phyloP scores from a whole-genome alignment of 2,888 invertebrate genomes.

The Ormyrus rosae region DNA sequence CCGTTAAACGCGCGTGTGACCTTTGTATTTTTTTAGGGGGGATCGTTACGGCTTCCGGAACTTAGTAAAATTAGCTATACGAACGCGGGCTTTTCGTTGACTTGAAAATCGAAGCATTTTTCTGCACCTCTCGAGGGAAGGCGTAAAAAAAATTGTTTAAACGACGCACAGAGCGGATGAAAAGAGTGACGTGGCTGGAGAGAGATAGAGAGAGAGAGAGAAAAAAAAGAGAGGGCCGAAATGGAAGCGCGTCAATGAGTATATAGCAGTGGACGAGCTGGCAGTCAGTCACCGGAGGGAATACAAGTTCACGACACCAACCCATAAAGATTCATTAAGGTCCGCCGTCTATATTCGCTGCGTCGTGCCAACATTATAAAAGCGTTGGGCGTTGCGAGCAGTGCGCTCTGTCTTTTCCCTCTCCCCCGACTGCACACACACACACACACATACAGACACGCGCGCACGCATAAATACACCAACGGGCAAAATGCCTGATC shows the following conservation, averaged over 20 bases:
- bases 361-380: slow-evolving; percentile 73
- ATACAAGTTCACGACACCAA: slow-evolving; percentile 76
- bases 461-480: not conserved
- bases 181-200: slow-evolving; percentile 45
- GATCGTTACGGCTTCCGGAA: too few relatives aligned
- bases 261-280: slow-evolving; percentile 66
- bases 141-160: slow-evolving; percentile 3
- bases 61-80: too few relatives aligned
- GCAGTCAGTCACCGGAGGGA: slow-evolving; percentile 74
- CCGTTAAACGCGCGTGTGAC: too few relatives aligned
- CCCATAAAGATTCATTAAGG: slow-evolving; percentile 76
- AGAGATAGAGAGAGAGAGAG: slow-evolving; percentile 36
- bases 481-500: slow-evolving; percentile 70
- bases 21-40: too few relatives aligned
- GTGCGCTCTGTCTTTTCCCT: not conserved
- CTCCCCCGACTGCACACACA: slow-evolving; percentile 1
- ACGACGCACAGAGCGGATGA: slow-evolving; percentile 26
- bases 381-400: slow-evolving; percentile 56
- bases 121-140: not conserved
- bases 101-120: not conserved
- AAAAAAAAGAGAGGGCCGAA: slow-evolving; percentile 36
- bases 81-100: too few relatives aligned
- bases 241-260: slow-evolving; percentile 68
- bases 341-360: slow-evolving; percentile 71
- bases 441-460: not conserved